Evolutionary conservation across 2,888 invertebrate species (phyloP).

Genomic region (Ophioninae sp.): DNA sequence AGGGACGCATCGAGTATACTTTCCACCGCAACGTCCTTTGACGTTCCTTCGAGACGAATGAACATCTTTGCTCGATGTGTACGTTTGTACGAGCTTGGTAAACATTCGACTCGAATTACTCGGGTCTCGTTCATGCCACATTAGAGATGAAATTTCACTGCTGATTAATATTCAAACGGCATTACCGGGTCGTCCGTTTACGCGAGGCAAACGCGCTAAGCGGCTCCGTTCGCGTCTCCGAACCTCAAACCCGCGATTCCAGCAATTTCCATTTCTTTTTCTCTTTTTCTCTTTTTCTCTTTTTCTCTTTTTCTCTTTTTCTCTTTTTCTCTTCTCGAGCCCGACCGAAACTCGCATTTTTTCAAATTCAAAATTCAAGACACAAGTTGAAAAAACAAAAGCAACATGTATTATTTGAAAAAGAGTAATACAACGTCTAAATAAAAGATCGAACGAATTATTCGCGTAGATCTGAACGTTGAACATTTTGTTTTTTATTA

Average conservation of each 20-base stretch:
- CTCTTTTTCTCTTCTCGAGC: too few species aligned
- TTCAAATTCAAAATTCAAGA: too few species aligned
- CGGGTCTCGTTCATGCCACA: slow-evolving; percentile 13
- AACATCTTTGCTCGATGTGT: neutral
- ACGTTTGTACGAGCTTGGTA: neutral
- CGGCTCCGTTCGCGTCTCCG: neutral
- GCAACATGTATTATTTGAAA: too few species aligned
- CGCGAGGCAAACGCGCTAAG: neutral
- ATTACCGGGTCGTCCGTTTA: slow-evolving; percentile 5
- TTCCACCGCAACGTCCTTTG: neutral
- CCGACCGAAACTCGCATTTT: too few species aligned
- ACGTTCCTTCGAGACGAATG: neutral
- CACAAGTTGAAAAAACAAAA: too few species aligned
- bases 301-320: too few species aligned
- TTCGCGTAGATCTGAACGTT: too few species aligned
- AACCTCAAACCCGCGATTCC: neutral
- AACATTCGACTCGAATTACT: neutral
- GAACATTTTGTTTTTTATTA: too few species aligned
- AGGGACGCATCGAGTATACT: neutral
- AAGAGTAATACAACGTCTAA: too few species aligned
- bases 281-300: neutral
- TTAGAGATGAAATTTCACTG: slow-evolving; percentile 26
- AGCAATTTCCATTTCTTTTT: neutral
- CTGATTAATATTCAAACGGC: slow-evolving; percentile 17
- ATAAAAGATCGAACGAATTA: too few species aligned